Evolutionary conservation across 2,888 invertebrate species (phyloP), one percentile per base, ranked within the genome.

Genomic region (Myathropa florea): DNA sequence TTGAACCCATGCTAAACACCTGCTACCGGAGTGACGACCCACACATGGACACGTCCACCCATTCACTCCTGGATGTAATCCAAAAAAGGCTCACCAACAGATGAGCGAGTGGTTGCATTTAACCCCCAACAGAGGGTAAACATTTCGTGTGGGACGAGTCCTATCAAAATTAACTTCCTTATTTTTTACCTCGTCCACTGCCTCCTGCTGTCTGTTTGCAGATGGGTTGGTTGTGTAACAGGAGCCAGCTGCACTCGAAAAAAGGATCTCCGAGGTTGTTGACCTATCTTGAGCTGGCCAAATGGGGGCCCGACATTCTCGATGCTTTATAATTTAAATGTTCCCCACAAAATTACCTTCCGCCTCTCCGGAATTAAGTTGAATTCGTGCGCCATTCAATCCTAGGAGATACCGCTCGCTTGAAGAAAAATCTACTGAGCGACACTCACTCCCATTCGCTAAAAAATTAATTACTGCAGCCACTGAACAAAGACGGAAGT

Each of bases 161-260:
- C 72, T 18, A 72, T 72, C 72, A 73, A 78, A 78, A 83, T 83
- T 79, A 79, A 83, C 79, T 83, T 83, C 79, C 72, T 73, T 68
- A 79, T 68, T 67, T 57, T 61, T 28, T 73, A 57, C 33, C 46
- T 68, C 21, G 10, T 67, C n/a, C 39, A 23, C 53, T 28, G 18
- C 1, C 64, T n/a, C 64, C 55, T 59, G 23, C 33, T 33, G 39
- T 26, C 4, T 46, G 18, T 18, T 2, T 4, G n/a, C 33, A 46
- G 28, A 18, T 30, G 24, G 46, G 39, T 59, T 73, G 23, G 18
- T 39, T 57, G 9, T 26, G 24, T 60, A 10, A 26, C 14, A 55
- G 24, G n/a, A 65, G 59, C 65, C 28, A 59, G 28, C 26, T 57
- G 57, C 64, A 73, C 53, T 33, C 26, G 7, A 53, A 53, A 61